Base-by-base conservation (phyloP, 2,113 vertebrate genomes). In the Oreotrochilus melanogaster region DNA sequence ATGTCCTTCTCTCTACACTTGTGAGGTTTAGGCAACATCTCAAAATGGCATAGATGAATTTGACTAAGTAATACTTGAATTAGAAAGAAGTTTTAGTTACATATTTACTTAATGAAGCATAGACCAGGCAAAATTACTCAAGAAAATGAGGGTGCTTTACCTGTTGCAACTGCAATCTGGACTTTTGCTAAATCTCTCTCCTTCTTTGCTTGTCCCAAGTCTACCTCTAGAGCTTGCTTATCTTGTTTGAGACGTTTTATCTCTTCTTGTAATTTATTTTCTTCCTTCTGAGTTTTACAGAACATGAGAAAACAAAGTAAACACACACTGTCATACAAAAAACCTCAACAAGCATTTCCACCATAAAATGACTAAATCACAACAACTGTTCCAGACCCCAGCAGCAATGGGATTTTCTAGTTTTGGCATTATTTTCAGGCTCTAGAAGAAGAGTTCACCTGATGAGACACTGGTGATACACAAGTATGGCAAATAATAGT, bases 141-240 rank as follows among this genome's bases (percentile, higher is more conserved):
- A 67, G 5, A 76, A 93, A 73, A 82, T 30, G 12, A 86, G 72
- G 18, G 27, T n/a, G 12, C 57, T 88, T 95, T 95, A 99, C 99
- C 99, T 95, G 98, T 97, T 76, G 96, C 94, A 80, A 98, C 97
- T 86, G 87, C 64, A 81, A 97, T 89, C 92, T 98, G 98, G 30
- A 94, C 93, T 97, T 98, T 98, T 19, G 98, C 98, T 65, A 98
- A 91, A 94, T 99, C 98, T 94, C 98, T 97, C 79, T 99, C 99
- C 85, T 97, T 99, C 93, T 97, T 99, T 93, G 98, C 95, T 78
- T 98, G 98, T 86, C 98, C 97, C 86, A 99, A 95, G 73, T 99
- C 99, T 22, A 99, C 98, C 73, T 98, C 98, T 81, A 99, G 97
- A 83, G 98, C 97, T 96, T 99, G 98, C 61, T 99, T 99, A 54